A percentile compares a stretch with the other conserved stretches of the same genome.
Evolutionary conservation across 2,888 invertebrate genomes (phyloP).

Genomic region (Cephonodes hylas): DNA sequence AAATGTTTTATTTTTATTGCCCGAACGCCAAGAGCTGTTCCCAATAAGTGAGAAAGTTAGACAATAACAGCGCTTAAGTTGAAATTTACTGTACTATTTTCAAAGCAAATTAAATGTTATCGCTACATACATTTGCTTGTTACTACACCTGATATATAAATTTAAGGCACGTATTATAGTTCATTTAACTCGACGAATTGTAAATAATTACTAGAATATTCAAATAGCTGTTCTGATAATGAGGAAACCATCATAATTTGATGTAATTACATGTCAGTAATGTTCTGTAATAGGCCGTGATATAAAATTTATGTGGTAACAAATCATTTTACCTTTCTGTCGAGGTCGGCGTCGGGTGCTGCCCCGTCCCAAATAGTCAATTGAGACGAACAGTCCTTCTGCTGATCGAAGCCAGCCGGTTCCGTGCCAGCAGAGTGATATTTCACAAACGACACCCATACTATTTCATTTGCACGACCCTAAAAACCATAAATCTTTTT

Average conservation of each 20-base stretch:
- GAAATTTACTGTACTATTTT: conserved; percentile 24
- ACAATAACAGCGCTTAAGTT: conserved; percentile 34
- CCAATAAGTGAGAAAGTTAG: conserved; percentile 36
- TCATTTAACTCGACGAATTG: too few species aligned
- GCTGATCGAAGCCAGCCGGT: conserved; percentile 83
- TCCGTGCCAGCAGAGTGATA: conserved; percentile 88
- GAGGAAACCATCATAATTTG: background rate
- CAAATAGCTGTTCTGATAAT: background rate
- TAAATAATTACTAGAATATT: background rate
- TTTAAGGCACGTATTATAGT: background rate
- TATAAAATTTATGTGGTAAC: background rate
- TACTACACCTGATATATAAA: background rate
- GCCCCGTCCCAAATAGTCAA: conserved; percentile 89
- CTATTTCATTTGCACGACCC: conserved; percentile 87
- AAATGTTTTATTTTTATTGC: conserved; percentile 44
- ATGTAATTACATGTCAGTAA: background rate
- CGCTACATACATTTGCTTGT: background rate
- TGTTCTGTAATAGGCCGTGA: background rate
- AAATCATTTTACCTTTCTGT: conserved; percentile 61
- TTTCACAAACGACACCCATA: conserved; percentile 92
- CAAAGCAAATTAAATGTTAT: conserved; percentile 8
- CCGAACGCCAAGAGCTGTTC: conserved; percentile 32
- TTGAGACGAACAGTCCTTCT: conserved; percentile 86
- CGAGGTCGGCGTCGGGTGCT: conserved; percentile 76
- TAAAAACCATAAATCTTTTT: conserved; percentile 42